phyloP scores from a whole-genome alignment of 2,797 vertebrate genomes.

The Urocyon cinereoargenteus region DNA sequence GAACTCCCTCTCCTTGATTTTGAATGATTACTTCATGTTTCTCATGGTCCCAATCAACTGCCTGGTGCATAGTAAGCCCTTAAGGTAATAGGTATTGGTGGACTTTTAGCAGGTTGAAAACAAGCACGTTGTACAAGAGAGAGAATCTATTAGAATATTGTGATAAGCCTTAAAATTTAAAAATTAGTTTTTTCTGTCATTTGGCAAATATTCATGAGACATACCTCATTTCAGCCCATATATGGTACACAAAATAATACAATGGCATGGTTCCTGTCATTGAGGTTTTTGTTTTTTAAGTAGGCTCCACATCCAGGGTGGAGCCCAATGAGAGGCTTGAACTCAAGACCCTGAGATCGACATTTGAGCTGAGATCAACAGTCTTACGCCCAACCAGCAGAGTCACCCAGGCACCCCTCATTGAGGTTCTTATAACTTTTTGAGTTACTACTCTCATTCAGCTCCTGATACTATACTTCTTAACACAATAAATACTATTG shows the following conservation, averaged over 20 bases:
- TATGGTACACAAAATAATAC: not conserved
- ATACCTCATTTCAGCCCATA: not conserved
- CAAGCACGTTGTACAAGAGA: not conserved
- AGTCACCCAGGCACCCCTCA: not conserved
- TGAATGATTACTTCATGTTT: not conserved
- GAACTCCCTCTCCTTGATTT: not conserved
- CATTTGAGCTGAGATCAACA: not conserved
- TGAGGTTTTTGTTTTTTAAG: not conserved
- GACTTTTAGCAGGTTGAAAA: constrained; percentile 2
- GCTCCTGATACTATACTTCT: not conserved
- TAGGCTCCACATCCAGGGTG: not conserved
- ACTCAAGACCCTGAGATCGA: not conserved
- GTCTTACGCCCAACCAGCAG: not conserved
- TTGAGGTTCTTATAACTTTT: not conserved
- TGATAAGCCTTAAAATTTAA: not conserved
- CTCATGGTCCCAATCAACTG: not conserved
- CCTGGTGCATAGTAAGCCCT: not conserved
- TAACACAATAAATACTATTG: not conserved
- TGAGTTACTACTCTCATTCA: not conserved
- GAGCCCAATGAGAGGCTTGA: not conserved
- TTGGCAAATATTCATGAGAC: constrained; percentile 11
- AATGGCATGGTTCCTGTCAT: not conserved
- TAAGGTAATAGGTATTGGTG: constrained; percentile 19
- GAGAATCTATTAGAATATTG: not conserved
- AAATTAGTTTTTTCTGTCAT: not conserved